Evolutionary conservation across 2,113 vertebrate genomes (phyloP).

Genomic region (Plestiodon gilberti): DNA sequence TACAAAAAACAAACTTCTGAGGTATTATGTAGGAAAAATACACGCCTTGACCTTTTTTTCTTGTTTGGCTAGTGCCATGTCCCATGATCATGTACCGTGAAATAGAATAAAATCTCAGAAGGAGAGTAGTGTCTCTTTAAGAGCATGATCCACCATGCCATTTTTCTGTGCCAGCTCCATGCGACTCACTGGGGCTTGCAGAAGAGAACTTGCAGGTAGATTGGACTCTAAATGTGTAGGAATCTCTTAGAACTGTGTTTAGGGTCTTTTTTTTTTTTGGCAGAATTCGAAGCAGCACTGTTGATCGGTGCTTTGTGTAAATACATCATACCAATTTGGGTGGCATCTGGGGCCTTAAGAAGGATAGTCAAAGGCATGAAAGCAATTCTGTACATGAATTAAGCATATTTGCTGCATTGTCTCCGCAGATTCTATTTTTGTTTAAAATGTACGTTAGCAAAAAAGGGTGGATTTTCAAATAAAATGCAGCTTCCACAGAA

Average conservation of each 20-base stretch:
- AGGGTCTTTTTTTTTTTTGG: conserved; percentile 61
- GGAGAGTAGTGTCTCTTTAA: conserved; percentile 81
- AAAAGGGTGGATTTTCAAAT: conserved; percentile 93
- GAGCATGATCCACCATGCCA: neutral
- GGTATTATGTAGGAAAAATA: conserved; percentile 46
- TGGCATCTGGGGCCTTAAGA: conserved; percentile 76
- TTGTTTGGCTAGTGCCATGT: conserved; percentile 71
- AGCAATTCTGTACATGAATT: conserved; percentile 94
- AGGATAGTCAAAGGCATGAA: conserved; percentile 89
- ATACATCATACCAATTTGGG: conserved; percentile 82
- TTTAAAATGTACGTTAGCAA: conserved; percentile 98
- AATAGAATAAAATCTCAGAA: conserved; percentile 43
- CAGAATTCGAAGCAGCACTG: conserved; percentile 83
- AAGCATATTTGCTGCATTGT: conserved; percentile 93
- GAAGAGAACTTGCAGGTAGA: neutral
- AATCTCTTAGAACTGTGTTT: conserved; percentile 44
- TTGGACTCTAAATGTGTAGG: conserved; percentile 69
- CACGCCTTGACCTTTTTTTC: conserved; percentile 56
- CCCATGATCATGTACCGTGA: conserved; percentile 72
- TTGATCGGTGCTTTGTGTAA: conserved; percentile 97
- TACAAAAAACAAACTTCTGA: conserved; percentile 56
- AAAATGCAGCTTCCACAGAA: conserved; percentile 98
- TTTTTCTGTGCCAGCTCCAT: neutral
- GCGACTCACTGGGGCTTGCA: neutral
- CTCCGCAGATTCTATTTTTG: conserved; percentile 97